Base-by-base conservation (phyloP, 2,888 invertebrate genomes). In the Tupiocoris notatus region DNA sequence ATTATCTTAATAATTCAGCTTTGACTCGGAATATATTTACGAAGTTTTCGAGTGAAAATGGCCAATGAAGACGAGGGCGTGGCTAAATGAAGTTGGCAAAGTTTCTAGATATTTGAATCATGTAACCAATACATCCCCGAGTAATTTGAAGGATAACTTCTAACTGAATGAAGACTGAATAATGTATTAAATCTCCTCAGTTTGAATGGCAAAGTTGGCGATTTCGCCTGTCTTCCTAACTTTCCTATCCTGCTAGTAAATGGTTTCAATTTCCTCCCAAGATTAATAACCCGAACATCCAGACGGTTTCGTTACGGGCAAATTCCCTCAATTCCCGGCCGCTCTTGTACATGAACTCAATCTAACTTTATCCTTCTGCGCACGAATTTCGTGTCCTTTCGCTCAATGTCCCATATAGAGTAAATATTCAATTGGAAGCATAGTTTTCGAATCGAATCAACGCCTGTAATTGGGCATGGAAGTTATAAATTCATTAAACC, bases 21-120 rank as follows among this genome's bases (percentile, higher is more conserved):
- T 73, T 73, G 73, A 63, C 63, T 73, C 23, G 63, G 73, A 73
- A 73, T 73, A 73, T 62, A 73, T 73, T 73, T 73, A 73, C 73
- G 56, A 73, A 73, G 73, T 73, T 73, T 54, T 57, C 39, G 39
- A 67, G 39, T 39, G 67, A 73, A 70, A 59, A 23, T 9, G 59
- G 25, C 20, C 21, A 25, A 21, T 20, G 67, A 0, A 63, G 18
- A 68, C 16, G 9, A 23, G n/a, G 71, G 54, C 22, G 73, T 63
- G 23, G 73, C 70, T 59, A 73, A 73, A 73, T 73, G 61, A 73
- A 62, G 73, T 73, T 73, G 73, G 58, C 39, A 62, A 73, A 73
- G 73, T 73, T 73, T 73, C 73, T 73, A 73, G 73, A 73, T 73
- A 73, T 73, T 73, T 73, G 73, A 73, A 63, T 73, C 73, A 73